Evolutionary conservation across 92 coral and sea anemone genomes (phyloP).

Genomic region (Epizoanthus scotinus): DNA sequence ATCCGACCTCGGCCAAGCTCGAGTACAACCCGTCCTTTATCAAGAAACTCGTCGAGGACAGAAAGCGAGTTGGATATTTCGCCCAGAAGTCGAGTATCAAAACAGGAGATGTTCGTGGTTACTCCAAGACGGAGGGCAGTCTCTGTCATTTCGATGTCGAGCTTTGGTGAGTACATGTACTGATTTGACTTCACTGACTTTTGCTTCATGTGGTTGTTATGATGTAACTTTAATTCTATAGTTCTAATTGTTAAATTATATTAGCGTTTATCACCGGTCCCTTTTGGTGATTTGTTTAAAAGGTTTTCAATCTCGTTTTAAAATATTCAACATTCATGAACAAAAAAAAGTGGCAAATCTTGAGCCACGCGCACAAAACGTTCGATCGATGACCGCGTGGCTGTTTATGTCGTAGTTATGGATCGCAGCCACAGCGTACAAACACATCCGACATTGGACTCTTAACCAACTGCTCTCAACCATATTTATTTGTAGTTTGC

Average conservation of each 20-base stretch:
- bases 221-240: neutral
- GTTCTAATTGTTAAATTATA: neutral
- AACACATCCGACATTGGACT: too few relatives aligned
- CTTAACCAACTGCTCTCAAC: too few relatives aligned
- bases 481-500: too few relatives aligned
- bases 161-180: constrained; percentile 75
- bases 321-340: neutral
- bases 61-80: constrained; percentile 56
- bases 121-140: constrained; percentile 62
- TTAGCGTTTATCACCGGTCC: neutral
- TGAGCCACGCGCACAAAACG: constrained; percentile 25
- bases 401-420: constrained; percentile 6
- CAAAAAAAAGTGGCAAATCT: neutral
- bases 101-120: constrained; percentile 36
- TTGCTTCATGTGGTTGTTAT: constrained; percentile 23
- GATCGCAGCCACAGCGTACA: too few relatives aligned
- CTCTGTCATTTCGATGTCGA: constrained; percentile 57
- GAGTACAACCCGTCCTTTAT: constrained; percentile 62
- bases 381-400: constrained; percentile 10
- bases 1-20: constrained; percentile 77
- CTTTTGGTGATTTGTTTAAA: neutral
- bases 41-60: constrained; percentile 54
- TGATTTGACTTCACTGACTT: constrained; percentile 4
- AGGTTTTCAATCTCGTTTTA: neutral
- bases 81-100: constrained; percentile 52